Conservation (phyloP, 2,797 vertebrate species). For the Labroides dimidiatus region DNA sequence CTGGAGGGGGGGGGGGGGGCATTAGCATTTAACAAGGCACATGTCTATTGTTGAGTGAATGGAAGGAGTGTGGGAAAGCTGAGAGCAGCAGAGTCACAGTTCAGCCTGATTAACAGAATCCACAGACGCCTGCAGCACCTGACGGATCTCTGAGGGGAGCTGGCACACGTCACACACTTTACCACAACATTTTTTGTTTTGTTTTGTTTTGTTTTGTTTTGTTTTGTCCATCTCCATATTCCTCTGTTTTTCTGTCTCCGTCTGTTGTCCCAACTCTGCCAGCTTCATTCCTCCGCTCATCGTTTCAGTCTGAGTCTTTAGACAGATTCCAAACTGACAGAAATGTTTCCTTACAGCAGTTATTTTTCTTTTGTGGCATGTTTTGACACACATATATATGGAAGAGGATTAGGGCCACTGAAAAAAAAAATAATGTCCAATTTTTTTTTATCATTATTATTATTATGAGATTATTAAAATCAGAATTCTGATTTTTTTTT, state of each 20-base stretch:
- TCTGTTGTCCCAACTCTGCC: slow-evolving; percentile 31
- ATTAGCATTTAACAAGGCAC: slow-evolving; percentile 84
- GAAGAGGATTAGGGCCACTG: too few species aligned
- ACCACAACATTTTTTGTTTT: slow-evolving; percentile 26
- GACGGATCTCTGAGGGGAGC: slow-evolving; percentile 52
- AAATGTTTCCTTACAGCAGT: neutral
- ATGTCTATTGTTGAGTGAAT: slow-evolving; percentile 75
- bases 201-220: too few species aligned
- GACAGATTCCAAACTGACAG: slow-evolving; percentile 34
- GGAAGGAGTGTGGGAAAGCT: slow-evolving; percentile 82
- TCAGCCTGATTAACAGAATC: slow-evolving; percentile 73
- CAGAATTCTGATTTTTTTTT: too few species aligned
- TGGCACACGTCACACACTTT: slow-evolving; percentile 75
- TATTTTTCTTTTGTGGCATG: neutral
- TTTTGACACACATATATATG: too few species aligned
- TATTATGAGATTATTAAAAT: too few species aligned
- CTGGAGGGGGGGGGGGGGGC: slow-evolving; percentile 35
- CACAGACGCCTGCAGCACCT: slow-evolving; percentile 49
- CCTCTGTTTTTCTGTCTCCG: neutral
- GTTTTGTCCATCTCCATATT: neutral
- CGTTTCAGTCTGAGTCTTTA: slow-evolving; percentile 23
- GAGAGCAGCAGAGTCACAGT: slow-evolving; percentile 75
- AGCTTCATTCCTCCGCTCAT: slow-evolving; percentile 35
- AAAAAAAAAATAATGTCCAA: too few species aligned
- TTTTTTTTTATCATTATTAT: too few species aligned